Evolutionary conservation across 2,888 invertebrate species (phyloP).

Genomic region (Ferrisia virgata): DNA sequence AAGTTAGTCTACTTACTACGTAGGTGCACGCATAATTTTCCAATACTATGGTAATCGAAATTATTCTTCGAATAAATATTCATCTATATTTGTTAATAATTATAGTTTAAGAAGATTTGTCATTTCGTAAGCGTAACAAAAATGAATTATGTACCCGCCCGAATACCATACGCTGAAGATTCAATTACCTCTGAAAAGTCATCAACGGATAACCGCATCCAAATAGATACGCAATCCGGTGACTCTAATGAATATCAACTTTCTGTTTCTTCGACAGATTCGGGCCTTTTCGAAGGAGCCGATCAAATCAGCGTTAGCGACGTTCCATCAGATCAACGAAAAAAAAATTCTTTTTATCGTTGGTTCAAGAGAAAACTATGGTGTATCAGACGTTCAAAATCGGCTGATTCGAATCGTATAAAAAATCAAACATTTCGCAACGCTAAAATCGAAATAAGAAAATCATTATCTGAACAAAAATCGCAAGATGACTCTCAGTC

Average conservation of each 20-base stretch:
- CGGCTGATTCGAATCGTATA: not conserved
- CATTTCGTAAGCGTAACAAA: not conserved
- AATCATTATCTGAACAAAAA: not conserved
- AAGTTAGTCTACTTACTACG: too few relatives aligned
- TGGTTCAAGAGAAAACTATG: constrained; percentile 18
- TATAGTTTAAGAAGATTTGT: not conserved
- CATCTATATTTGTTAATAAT: not conserved
- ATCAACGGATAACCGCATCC: not conserved
- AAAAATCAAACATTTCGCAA: not conserved
- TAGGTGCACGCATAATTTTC: not conserved
- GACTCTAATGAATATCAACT: not conserved
- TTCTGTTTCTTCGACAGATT: not conserved
- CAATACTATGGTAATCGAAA: not conserved
- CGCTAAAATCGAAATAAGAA: not conserved
- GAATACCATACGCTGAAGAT: not conserved
- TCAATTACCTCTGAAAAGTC: not conserved
- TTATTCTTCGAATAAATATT: not conserved
- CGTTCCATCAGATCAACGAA: not conserved
- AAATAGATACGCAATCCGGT: not conserved
- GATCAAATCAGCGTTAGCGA: constrained; percentile 2
- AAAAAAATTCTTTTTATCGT: not conserved
- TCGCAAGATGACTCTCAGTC: not conserved
- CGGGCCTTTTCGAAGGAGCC: not conserved
- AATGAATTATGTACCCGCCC: not conserved
- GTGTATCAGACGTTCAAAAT: constrained; percentile 4